Conservation (phyloP, 2,888 invertebrate genomes). For the Cabera pusaria region DNA sequence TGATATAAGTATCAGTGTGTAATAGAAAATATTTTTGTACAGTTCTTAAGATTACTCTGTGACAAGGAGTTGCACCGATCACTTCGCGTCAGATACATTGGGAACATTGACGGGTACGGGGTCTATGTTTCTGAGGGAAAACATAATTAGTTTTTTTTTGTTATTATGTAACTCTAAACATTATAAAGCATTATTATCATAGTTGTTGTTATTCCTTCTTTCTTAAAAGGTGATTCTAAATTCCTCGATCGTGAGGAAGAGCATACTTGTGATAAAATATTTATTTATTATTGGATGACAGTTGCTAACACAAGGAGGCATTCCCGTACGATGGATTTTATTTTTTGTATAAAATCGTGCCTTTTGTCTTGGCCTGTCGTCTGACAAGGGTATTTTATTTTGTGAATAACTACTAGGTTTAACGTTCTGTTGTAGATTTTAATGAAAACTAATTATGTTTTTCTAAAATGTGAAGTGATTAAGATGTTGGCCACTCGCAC, state of each 20-base stretch:
- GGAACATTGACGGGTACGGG: constrained; percentile 81
- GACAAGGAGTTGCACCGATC: constrained; percentile 50
- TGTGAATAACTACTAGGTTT: constrained; percentile 67
- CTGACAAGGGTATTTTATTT: constrained; percentile 72
- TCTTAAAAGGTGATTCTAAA: constrained; percentile 44
- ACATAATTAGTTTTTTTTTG: constrained; percentile 71
- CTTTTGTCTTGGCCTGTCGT: constrained; percentile 83
- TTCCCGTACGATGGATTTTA: constrained; percentile 80
- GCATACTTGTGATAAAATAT: constrained; percentile 74
- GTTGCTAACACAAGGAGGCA: constrained; percentile 79
- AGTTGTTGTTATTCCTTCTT: constrained; percentile 40
- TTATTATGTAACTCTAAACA: constrained; percentile 34
- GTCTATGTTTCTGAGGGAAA: constrained; percentile 77
- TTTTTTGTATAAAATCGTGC: constrained; percentile 81
- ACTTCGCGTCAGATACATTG: constrained; percentile 50
- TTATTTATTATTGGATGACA: constrained; percentile 75
- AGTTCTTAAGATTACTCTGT: constrained; percentile 66
- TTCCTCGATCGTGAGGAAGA: constrained; percentile 55
- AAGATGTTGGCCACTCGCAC: constrained; percentile 64
- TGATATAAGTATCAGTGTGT: constrained; percentile 60
- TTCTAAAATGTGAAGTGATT: constrained; percentile 67
- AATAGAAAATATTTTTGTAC: constrained; percentile 66
- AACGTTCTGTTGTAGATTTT: constrained; percentile 57
- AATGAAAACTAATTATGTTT: constrained; percentile 76
- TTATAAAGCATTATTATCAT: constrained; percentile 23